Conservation (phyloP, 1,140 invertebrate species). For the Venturia canescens region DNA sequence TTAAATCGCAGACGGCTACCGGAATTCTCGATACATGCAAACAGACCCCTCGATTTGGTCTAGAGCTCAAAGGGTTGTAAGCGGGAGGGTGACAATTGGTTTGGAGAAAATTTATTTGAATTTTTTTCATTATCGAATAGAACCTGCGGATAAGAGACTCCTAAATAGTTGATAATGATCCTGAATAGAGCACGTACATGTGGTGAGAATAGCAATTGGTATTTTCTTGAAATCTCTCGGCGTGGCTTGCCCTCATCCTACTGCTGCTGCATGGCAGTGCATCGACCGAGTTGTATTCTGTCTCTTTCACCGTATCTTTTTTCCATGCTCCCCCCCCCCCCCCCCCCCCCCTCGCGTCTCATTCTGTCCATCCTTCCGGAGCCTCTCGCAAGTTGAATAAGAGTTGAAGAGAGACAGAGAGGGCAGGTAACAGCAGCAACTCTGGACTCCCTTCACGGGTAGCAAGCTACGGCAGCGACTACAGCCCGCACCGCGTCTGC, state of each 20-base stretch:
- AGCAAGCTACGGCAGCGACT: slow-evolving; percentile 34
- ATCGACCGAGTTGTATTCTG: slow-evolving; percentile 50
- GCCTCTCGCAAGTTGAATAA: background rate
- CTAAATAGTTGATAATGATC: slow-evolving; percentile 8
- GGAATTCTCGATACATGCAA: too few relatives aligned
- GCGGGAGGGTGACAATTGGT: background rate
- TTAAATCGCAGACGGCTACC: too few relatives aligned
- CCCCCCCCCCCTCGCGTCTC: slow-evolving; percentile 21
- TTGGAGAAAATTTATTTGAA: too few relatives aligned
- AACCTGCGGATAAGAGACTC: background rate
- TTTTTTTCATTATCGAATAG: background rate
- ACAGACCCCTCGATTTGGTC: background rate
- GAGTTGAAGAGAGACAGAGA: slow-evolving; percentile 16
- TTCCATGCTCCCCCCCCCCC: slow-evolving; percentile 43
- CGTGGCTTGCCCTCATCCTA: slow-evolving; percentile 2
- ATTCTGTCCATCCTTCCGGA: slow-evolving; percentile 43
- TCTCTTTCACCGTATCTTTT: slow-evolving; percentile 46
- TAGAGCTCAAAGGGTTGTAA: background rate
- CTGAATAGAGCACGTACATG: background rate
- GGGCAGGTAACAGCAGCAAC: slow-evolving; percentile 22
- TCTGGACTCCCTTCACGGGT: slow-evolving; percentile 15
- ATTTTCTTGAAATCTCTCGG: slow-evolving; percentile 24
- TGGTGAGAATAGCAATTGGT: slow-evolving; percentile 33
- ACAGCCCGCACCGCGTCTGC: slow-evolving; percentile 54
- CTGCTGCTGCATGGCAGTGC: slow-evolving; percentile 35